Percentiles rank a stretch among this genome's conserved stretches.
These are phyloP conservation scores for Paedocypris micromegethes DNA, from an alignment of 2,797 vertebrate species.

Conservation along the genomic window DNA sequence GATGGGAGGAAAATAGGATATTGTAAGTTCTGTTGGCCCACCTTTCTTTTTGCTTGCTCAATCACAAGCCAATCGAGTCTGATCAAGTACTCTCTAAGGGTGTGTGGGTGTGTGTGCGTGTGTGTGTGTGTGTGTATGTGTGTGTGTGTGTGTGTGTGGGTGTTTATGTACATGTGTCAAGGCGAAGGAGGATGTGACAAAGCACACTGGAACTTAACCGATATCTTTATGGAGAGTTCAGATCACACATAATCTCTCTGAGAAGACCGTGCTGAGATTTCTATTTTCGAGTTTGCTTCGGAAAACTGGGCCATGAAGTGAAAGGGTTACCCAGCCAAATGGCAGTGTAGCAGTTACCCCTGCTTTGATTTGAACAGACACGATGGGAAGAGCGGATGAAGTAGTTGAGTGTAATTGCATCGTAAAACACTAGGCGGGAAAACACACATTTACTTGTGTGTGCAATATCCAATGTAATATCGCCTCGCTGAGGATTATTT, in stretches of 20 bases:
- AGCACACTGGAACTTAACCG: conserved; percentile 39
- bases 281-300: conserved; percentile 25
- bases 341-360: conserved; percentile 26
- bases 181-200: conserved; percentile 8
- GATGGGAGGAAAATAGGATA: conserved; percentile 78
- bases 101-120: conserved; percentile 52
- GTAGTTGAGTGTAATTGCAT: conserved; percentile 26
- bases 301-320: conserved; percentile 20
- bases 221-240: conserved; percentile 48
- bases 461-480: conserved; percentile 26
- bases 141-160: conserved; percentile 42
- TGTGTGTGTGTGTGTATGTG: conserved; percentile 51
- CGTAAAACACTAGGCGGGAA: conserved; percentile 34
- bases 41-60: conserved; percentile 65
- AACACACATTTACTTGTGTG: conserved; percentile 26
- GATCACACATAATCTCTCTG: conserved; percentile 53
- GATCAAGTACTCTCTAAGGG: conserved; percentile 47
- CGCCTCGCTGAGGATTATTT: conserved; percentile 19
- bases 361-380: conserved; percentile 38
- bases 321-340: conserved; percentile 18
- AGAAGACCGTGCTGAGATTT: conserved; percentile 22
- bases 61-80: conserved; percentile 50
- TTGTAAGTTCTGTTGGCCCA: conserved; percentile 71
- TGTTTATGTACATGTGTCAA: conserved; percentile 16
- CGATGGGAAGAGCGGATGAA: conserved; percentile 20